Evolutionary conservation across 2,797 vertebrate genomes (phyloP).

Genomic region (Toxotes lorentzi): DNA sequence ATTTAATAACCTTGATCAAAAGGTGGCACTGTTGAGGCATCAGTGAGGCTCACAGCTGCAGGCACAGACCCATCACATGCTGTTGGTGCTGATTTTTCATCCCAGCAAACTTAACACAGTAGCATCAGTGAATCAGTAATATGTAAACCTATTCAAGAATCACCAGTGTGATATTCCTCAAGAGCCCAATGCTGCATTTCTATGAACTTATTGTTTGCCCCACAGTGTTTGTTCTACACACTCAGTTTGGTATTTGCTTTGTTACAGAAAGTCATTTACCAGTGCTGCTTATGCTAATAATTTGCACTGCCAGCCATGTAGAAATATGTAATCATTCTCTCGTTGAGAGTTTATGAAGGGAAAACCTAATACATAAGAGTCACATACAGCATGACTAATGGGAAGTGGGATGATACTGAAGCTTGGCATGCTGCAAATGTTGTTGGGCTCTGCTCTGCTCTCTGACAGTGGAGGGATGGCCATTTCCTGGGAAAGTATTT

Average conservation of each 20-base stretch:
- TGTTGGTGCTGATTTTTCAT: constrained; percentile 28
- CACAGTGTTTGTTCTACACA: constrained; percentile 67
- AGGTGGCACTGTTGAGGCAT: constrained; percentile 86
- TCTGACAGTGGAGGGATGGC: constrained; percentile 44
- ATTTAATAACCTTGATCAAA: constrained; percentile 59
- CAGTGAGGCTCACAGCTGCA: constrained; percentile 41
- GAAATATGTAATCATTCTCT: constrained; percentile 81
- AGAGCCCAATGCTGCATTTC: constrained; percentile 54
- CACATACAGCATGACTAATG: constrained; percentile 77
- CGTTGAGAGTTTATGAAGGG: constrained; percentile 75
- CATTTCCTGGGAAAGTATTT: constrained; percentile 54
- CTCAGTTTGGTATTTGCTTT: constrained; percentile 70
- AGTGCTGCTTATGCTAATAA: constrained; percentile 72
- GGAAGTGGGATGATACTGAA: constrained; percentile 66
- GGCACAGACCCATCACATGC: constrained; percentile 32
- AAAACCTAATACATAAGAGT: constrained; percentile 70
- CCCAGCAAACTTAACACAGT: constrained; percentile 51
- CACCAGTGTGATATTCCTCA: constrained; percentile 60
- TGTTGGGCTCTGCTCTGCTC: constrained; percentile 46
- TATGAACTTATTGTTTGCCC: constrained; percentile 69
- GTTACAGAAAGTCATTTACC: constrained; percentile 73
- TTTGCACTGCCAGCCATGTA: constrained; percentile 78
- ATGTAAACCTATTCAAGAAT: constrained; percentile 66
- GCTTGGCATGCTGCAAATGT: constrained; percentile 54
- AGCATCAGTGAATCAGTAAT: constrained; percentile 56